Conservation (phyloP, 2,797 vertebrate genomes). For the Rhynchonycteris naso region DNA sequence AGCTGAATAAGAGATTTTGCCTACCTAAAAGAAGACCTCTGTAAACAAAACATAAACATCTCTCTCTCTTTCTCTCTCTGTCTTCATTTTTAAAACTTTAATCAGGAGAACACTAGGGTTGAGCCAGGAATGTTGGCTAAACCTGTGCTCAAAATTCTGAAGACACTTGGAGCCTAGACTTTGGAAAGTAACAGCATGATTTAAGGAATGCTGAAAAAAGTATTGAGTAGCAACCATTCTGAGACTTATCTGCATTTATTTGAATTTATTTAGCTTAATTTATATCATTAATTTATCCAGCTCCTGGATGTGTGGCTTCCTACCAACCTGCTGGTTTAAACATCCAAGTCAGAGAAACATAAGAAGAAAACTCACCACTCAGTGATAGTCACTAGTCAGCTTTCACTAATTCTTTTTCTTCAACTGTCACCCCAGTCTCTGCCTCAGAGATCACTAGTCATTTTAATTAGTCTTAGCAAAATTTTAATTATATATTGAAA, state of each 20-base stretch:
- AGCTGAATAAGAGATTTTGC: constrained; percentile 50
- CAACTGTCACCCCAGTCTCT: background rate
- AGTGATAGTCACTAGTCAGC: background rate
- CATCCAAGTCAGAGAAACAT: background rate
- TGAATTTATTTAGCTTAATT: background rate
- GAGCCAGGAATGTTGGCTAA: constrained; percentile 42
- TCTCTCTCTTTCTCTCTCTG: background rate
- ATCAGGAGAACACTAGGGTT: constrained; percentile 41
- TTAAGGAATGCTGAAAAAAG: background rate
- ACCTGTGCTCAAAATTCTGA: constrained; percentile 53
- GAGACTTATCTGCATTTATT: background rate
- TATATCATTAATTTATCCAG: too few species aligned
- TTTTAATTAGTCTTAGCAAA: background rate
- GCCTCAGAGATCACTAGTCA: background rate
- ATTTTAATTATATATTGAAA: background rate
- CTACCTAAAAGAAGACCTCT: background rate
- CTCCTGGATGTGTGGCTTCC: background rate
- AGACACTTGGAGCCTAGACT: background rate
- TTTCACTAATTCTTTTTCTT: background rate
- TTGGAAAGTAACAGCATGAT: background rate
- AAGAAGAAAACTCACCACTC: background rate
- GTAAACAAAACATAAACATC: constrained; percentile 49
- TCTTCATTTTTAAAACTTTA: constrained; percentile 54
- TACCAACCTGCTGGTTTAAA: background rate
- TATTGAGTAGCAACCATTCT: background rate